Evolutionary conservation across 2,888 invertebrate genomes (phyloP).

Genomic region (Pyrochroa serraticornis): DNA sequence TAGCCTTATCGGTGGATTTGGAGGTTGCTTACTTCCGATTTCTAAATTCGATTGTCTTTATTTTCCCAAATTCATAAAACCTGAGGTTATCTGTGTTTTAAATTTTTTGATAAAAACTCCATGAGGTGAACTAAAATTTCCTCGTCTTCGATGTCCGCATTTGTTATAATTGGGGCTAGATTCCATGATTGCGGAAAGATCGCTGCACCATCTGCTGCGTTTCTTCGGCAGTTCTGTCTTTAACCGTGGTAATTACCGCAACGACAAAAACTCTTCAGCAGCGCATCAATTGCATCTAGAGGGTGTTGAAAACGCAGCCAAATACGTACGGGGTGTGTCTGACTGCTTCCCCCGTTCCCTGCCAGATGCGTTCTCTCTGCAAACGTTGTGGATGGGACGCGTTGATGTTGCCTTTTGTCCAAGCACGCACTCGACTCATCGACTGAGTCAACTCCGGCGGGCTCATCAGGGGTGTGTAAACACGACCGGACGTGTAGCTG

Average conservation of each 20-base stretch:
- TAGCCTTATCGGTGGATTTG: no score
- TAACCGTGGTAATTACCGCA: background rate
- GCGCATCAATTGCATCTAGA: slow-evolving; percentile 7
- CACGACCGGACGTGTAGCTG: slow-evolving; percentile 49
- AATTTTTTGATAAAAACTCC: no score
- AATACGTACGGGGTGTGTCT: slow-evolving; percentile 19
- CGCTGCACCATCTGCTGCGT: background rate
- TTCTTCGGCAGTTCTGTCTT: background rate
- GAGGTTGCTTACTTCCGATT: no score
- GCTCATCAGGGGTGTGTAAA: slow-evolving; percentile 54
- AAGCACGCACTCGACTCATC: slow-evolving; percentile 55
- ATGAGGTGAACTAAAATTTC: no score
- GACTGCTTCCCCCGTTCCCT: slow-evolving; percentile 4
- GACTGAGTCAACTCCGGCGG: slow-evolving; percentile 53
- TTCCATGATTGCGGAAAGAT: no score
- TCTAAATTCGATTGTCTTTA: no score
- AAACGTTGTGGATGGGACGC: slow-evolving; percentile 30
- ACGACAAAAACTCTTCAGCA: background rate
- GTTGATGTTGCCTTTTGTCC: slow-evolving; percentile 54
- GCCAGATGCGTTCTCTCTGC: slow-evolving; percentile 24
- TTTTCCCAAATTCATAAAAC: no score
- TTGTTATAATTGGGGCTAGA: no score
- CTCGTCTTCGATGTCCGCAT: no score
- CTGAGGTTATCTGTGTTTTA: no score
- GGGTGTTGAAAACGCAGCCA: background rate